Evolutionary conservation across 2,888 invertebrate species (phyloP), one percentile per base, ranked within the genome.

Genomic region (Aphodius granarius): DNA sequence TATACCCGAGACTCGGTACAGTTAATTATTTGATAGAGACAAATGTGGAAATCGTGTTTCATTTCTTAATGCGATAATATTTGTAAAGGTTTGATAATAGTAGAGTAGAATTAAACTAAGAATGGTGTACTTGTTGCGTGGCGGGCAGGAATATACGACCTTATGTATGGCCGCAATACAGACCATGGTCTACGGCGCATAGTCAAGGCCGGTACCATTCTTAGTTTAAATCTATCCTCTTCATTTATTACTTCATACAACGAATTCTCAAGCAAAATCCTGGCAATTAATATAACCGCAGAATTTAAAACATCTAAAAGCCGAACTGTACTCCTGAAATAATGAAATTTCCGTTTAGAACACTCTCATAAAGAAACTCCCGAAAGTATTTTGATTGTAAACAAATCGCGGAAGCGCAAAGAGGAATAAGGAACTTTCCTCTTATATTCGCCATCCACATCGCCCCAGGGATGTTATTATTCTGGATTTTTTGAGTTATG

Each of bases 301-400:
- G 43, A 43, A 43, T 43, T 43, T 43, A 43, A 43, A 43, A 6
- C 43, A 43, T 43, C 43, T 3, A 1, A 2, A 43, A 2, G 43
- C 43, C 43, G 43, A 43, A 43, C 43, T 9, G 43, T 43, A 0
- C 1, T 3, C 43, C 13, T 43, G 43, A 9, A 43, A 43, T 43
- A 68, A 68, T 21, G 22, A 68, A 21, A 68, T 22, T 68, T 19
- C n/a, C 21, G n/a, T 68, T 68, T 68, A 68, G 19, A 19, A 68
- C 20, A n/a, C 2, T n/a, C 3, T 9, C 6, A n/a, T 9, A 21
- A 68, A 20, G 21, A 68, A 68, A n/a, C 21, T 21, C n/a, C 22
- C 21, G 19, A 20, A 68, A 68, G 21, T 20, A 20, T 65, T 65
- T 65, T 68, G 22, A 68, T 20, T 68, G 20, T n/a, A 43, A 43